Evolutionary conservation across 2,113 vertebrate species (phyloP), one percentile per base, ranked within the genome.

Genomic region (Podiceps cristatus): DNA sequence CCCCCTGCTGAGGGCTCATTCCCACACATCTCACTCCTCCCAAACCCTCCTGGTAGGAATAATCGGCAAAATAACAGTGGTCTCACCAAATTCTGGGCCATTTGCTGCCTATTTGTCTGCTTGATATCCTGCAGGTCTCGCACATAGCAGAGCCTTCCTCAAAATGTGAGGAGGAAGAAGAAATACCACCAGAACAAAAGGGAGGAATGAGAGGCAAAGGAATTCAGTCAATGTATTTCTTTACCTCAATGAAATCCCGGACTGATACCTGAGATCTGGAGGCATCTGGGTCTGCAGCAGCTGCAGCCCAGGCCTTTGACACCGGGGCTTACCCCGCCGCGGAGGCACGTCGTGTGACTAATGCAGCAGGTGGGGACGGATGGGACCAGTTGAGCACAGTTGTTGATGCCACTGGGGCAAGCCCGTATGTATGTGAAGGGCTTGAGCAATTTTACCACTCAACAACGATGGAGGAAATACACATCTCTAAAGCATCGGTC

Each of bases 1-100:
- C 96, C 97, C 96, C 87, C 96, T 97, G 87, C 97, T 96, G 96
- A n/a, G 91, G 29, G 71, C 35, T 89, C 19, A 80, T 68, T 42
- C 85, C 90, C 96, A 94, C 89, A 62, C 2, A 1, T 15, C 53
- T 77, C 50, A 18, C 56, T 92, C 62, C 28, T 58, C 37, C 40
- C 47, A 44, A 80, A 85, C 35, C 74, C 59, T 90, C 58, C 58
- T n/a, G 28, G 18, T 4, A 69, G 40, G 24, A 73, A 80, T 50
- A 53, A 58, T 10, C 28, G 58, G 42, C 58, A 58, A 88, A 90
- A 66, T 29, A 67, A 53, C 2, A 19, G 23, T 6, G 15, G 31
- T 22, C 49, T 64, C 23, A 23, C 0, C 0, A 44, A 66, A 88
- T 59, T 58, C n/a, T 53, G 74, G 11, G 63, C 77, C 31, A 7